These are phyloP conservation scores for Oligia fasciuncula DNA, from an alignment of 2,888 invertebrate species.

Conservation along the genomic window DNA sequence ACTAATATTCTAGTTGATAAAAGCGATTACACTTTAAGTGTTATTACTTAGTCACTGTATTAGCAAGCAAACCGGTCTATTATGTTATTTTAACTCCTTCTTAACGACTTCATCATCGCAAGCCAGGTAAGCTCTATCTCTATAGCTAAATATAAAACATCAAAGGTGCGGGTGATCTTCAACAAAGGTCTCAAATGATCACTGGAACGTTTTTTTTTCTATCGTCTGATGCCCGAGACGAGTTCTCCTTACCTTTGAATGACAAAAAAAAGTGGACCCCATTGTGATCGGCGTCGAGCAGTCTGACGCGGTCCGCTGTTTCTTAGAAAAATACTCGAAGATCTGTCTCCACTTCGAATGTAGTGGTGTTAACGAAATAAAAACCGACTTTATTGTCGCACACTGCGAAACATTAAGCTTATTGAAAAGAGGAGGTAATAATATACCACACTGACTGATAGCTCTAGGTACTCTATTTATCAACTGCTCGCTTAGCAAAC, in stretches of 20 bases:
- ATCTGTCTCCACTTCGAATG: constrained; percentile 65
- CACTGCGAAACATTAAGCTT: constrained; percentile 1
- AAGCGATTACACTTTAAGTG: constrained; percentile 51
- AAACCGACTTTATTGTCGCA: background rate
- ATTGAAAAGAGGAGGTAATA: constrained; percentile 2
- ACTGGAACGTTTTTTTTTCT: constrained; percentile 81
- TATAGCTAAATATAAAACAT: constrained; percentile 80
- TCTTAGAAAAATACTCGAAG: constrained; percentile 80
- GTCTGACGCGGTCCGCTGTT: constrained; percentile 84
- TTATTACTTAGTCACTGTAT: constrained; percentile 48
- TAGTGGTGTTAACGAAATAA: constrained; percentile 28
- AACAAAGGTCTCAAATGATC: constrained; percentile 80
- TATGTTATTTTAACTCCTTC: constrained; percentile 71
- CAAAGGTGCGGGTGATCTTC: constrained; percentile 78
- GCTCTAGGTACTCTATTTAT: background rate
- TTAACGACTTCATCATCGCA: constrained; percentile 76
- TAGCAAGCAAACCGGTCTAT: constrained; percentile 62
- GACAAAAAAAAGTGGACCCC: constrained; percentile 82
- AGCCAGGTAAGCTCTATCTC: constrained; percentile 75
- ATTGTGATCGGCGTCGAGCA: constrained; percentile 88
- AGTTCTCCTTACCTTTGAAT: constrained; percentile 78
- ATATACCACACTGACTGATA: background rate
- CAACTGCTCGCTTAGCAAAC: background rate
- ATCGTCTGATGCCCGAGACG: constrained; percentile 79
- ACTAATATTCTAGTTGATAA: background rate